A percentile compares a stretch with the other conserved stretches of the same genome.
Evolutionary conservation across 1,140 invertebrate species (phyloP).

Genomic region (Apis laboriosa): DNA sequence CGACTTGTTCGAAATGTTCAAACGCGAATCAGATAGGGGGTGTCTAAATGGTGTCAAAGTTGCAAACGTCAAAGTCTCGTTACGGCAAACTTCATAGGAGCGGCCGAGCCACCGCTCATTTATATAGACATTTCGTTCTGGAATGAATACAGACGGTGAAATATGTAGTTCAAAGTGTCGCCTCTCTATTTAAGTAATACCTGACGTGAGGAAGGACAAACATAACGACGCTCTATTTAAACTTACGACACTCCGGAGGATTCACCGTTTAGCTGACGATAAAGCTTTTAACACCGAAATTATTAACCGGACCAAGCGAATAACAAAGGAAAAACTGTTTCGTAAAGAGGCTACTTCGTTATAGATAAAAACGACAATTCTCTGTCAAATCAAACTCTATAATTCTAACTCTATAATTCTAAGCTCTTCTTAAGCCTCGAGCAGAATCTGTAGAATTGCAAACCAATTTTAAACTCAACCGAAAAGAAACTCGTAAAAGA

Average conservation of each 20-base stretch:
- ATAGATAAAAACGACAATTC: too few species aligned
- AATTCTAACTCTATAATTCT: too few species aligned
- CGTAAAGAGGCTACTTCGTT: too few species aligned
- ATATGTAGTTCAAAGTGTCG: slow-evolving; percentile 5
- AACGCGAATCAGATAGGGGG: not conserved
- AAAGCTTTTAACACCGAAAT: too few species aligned
- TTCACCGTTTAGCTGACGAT: not conserved
- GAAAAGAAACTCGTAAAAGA: too few species aligned
- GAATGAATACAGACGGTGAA: not conserved
- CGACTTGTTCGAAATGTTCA: not conserved
- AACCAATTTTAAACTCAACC: too few species aligned
- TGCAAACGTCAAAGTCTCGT: slow-evolving; percentile 20
- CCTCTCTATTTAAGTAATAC: slow-evolving; percentile 1
- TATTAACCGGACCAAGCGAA: not conserved
- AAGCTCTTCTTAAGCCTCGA: too few species aligned
- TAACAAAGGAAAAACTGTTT: too few species aligned
- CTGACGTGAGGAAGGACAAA: not conserved
- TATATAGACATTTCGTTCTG: not conserved
- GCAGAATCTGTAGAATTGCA: too few species aligned
- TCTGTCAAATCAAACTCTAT: too few species aligned
- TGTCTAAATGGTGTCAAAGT: slow-evolving; percentile 9
- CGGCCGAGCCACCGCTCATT: not conserved
- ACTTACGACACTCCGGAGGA: not conserved
- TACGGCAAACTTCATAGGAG: slow-evolving; percentile 7
- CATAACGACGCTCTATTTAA: not conserved